A percentile compares a stretch with the other conserved stretches of the same genome.
Evolutionary conservation across 2,797 vertebrate species (phyloP).

Genomic region (Notamacropus eugenii): DNA sequence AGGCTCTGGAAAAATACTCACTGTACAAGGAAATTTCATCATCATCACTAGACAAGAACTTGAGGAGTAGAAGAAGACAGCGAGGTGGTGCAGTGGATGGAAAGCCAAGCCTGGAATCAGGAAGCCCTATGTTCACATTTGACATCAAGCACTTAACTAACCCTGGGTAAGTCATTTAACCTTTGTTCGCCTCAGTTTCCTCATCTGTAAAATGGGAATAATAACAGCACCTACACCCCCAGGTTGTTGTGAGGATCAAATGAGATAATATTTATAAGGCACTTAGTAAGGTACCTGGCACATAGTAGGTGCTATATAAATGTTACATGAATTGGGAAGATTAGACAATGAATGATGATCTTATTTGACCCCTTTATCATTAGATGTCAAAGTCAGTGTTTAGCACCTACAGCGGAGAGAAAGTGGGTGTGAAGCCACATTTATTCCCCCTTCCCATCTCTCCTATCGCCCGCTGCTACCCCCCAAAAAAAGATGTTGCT

Average conservation of each 20-base stretch:
- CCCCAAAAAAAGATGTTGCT: not conserved
- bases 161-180: not conserved
- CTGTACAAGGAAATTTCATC: not conserved
- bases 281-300: not conserved
- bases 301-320: not conserved
- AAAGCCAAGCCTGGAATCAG: not conserved
- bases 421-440: not conserved
- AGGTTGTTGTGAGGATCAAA: not conserved
- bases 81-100: not conserved
- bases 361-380: not conserved
- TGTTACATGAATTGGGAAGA: not conserved
- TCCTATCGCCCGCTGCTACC: not conserved
- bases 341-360: not conserved
- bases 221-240: not conserved
- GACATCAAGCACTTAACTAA: not conserved
- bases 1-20: not conserved
- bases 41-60: not conserved
- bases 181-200: not conserved
- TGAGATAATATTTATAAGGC: not conserved
- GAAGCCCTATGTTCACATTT: not conserved
- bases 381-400: not conserved
- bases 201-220: not conserved
- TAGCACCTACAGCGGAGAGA: not conserved
- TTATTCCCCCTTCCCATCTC: not conserved
- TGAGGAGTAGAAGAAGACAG: not conserved